Conservation (phyloP, 2,888 invertebrate species). For the Melanchra persicariae region DNA sequence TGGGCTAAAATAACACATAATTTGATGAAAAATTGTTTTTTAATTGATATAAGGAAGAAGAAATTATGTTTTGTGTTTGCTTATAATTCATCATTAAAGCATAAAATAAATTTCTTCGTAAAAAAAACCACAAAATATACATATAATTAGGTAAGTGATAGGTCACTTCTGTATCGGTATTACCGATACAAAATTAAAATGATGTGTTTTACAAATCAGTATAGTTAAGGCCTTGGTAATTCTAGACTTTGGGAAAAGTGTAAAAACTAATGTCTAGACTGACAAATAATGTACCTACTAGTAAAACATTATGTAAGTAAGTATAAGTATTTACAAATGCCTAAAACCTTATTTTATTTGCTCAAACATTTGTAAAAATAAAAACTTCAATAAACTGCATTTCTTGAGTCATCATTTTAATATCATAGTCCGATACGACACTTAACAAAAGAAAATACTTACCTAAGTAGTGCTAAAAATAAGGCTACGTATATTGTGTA, state of each 20-base stretch:
- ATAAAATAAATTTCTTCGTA: neutral
- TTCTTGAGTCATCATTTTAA: too few relatives aligned
- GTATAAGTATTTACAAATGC: too few relatives aligned
- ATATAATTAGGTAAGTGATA: neutral
- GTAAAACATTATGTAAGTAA: neutral
- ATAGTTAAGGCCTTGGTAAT: constrained; percentile 24
- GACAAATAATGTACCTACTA: constrained; percentile 4
- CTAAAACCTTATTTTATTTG: too few relatives aligned
- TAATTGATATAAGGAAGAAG: too few relatives aligned
- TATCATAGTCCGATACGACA: too few relatives aligned
- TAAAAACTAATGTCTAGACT: constrained; percentile 33
- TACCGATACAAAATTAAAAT: constrained; percentile 9
- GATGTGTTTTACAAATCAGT: constrained; percentile 10
- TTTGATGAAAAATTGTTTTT: too few relatives aligned
- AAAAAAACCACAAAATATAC: neutral
- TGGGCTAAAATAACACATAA: neutral
- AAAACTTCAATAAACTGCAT: too few relatives aligned
- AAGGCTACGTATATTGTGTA: too few relatives aligned
- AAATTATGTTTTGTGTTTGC: neutral
- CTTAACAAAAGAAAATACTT: too few relatives aligned
- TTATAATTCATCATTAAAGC: neutral
- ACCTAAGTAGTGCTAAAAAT: too few relatives aligned
- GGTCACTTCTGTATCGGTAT: constrained; percentile 1
- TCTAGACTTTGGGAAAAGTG: neutral
- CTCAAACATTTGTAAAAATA: neutral